Evolutionary conservation across 2,888 invertebrate species (phyloP), one percentile per base, ranked within the genome.

Genomic region (Odontothrips loti): DNA sequence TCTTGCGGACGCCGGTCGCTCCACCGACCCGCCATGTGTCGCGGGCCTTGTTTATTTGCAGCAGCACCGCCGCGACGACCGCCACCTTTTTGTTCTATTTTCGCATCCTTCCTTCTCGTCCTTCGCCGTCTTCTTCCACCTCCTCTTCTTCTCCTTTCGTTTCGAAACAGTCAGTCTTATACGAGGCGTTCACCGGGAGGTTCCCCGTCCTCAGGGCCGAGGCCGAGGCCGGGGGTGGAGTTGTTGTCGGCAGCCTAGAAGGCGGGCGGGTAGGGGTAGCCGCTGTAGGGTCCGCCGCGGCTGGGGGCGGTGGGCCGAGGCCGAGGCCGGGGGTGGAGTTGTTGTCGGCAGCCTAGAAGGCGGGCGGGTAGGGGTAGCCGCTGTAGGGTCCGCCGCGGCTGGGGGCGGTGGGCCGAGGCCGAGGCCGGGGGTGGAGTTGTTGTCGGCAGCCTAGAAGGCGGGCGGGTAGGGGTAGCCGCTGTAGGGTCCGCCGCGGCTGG

Each of bases 401-500:
- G 68, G 23, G 12, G 68, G 68, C n/a, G 68, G 23, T 11, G 68
- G 23, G 4, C 20, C 68, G 68, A 9, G 27, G 23, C 12, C 27
- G 68, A 27, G 12, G 27, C 68, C 23, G 63, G 2, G 63, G 63
- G 63, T 8, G 20, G 12, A 9, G 23, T 12, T 23, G 23, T 23
- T 27, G 68, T 27, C 8, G 23, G 68, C 68, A 9, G 1, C 68
- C 68, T 75, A 75, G 68, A 8, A 75, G 68, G 68, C 20, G 58
- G 58, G 68, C 23, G 68, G 68, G 68, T 75, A 75, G 10, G 68
- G 68, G 68, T 75, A 75, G 68, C 68, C 68, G 68, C 68, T 27
- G 68, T 27, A 75, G 15, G 68, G 8, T 11, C 68, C 68, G 58
- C n/a, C 68, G 68, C 68, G 17, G 58, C 58, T 10, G 68, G 23